Conservation (phyloP, 2,888 invertebrate species). For the Dexiosoma caninum region DNA sequence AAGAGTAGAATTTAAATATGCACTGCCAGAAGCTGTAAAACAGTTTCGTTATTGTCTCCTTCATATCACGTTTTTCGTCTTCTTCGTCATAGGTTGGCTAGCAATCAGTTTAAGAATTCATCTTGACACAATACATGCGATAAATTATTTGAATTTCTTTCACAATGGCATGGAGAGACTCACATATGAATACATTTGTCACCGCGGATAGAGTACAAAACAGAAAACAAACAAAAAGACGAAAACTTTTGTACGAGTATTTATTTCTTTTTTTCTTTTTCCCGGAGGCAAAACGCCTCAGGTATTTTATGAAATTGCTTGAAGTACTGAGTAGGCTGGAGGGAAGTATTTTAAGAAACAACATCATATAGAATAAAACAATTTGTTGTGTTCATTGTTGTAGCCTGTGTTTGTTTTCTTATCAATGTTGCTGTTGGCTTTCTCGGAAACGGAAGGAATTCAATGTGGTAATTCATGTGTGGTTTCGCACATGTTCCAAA, state of each 20-base stretch:
- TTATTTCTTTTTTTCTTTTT: neutral
- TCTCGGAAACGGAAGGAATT: constrained; percentile 56
- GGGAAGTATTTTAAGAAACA: constrained; percentile 8
- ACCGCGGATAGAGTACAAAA: neutral
- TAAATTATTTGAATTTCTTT: constrained; percentile 50
- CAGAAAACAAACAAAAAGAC: too few relatives aligned
- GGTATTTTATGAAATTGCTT: constrained; percentile 55
- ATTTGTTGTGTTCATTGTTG: constrained; percentile 26
- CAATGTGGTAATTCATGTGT: constrained; percentile 50
- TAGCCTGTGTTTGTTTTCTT: constrained; percentile 6
- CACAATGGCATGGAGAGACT: constrained; percentile 13
- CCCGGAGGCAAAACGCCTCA: constrained; percentile 39
- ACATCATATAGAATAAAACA: constrained; percentile 46
- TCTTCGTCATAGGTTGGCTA: constrained; percentile 34
- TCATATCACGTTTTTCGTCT: neutral
- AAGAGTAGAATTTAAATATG: constrained; percentile 57
- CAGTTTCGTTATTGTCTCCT: constrained; percentile 45
- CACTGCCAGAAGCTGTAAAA: constrained; percentile 62
- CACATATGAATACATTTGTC: constrained; percentile 21
- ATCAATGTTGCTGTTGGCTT: constrained; percentile 28
- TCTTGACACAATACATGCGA: constrained; percentile 46
- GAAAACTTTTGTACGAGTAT: neutral
- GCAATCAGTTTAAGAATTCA: constrained; percentile 56
- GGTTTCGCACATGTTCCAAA: constrained; percentile 23
- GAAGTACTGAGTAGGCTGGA: constrained; percentile 10